Conservation (phyloP, 2,888 invertebrate species). For the Oeneis ivallda region DNA sequence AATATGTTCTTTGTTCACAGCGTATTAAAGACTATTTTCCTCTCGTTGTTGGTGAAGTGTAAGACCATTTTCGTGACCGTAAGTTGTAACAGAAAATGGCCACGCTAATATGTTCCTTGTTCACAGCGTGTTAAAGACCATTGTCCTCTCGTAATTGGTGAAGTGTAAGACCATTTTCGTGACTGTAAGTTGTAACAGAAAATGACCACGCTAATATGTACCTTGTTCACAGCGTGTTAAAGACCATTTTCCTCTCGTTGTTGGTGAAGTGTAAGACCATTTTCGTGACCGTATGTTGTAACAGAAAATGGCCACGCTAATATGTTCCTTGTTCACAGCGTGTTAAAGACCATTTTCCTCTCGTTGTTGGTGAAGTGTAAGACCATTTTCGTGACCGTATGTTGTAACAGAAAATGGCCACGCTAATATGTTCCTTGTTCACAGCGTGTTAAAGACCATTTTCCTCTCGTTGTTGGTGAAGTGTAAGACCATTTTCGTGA, state of each 20-base stretch:
- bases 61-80: constrained; percentile 66
- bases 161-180: constrained; percentile 84
- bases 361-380: constrained; percentile 89
- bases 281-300: not conserved
- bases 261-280: constrained; percentile 89
- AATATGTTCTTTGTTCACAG: constrained; percentile 40
- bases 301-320: not conserved
- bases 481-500: constrained; percentile 71
- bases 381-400: constrained; percentile 66
- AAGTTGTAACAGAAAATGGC: not conserved
- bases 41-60: constrained; percentile 88
- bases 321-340: constrained; percentile 42
- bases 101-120: not conserved
- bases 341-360: constrained; percentile 69
- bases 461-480: constrained; percentile 87
- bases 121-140: constrained; percentile 53
- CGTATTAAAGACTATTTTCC: constrained; percentile 64
- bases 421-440: constrained; percentile 5
- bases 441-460: constrained; percentile 54
- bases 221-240: constrained; percentile 47
- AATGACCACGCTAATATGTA: not conserved
- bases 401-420: not conserved
- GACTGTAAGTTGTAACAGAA: not conserved
- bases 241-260: constrained; percentile 81
- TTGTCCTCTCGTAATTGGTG: constrained; percentile 84